phyloP scores from a whole-genome alignment of 1,140 invertebrate genomes.

The Brachionus manjavacas region DNA sequence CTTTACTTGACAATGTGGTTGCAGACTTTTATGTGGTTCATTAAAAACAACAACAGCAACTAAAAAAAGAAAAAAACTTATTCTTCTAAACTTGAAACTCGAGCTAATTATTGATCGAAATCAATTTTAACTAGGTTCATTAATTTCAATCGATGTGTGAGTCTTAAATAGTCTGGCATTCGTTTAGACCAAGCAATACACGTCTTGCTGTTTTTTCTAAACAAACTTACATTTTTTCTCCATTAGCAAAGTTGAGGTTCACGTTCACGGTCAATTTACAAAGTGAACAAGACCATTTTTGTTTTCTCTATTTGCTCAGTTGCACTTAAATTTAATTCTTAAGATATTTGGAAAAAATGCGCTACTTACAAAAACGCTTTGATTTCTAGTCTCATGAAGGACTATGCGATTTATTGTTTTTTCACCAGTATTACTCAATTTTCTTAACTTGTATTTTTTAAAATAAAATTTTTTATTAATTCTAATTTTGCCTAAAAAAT shows the following conservation, averaged over 20 bases:
- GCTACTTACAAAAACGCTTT: too few relatives aligned
- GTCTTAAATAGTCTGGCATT: background rate
- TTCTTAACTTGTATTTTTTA: too few relatives aligned
- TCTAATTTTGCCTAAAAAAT: too few relatives aligned
- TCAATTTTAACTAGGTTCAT: slow-evolving; percentile 3
- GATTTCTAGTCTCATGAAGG: too few relatives aligned
- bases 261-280: background rate
- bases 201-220: background rate
- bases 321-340: background rate
- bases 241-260: background rate
- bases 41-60: background rate
- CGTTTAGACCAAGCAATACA: background rate
- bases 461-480: too few relatives aligned
- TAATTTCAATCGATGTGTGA: slow-evolving; percentile 5
- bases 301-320: background rate
- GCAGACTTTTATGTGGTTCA: background rate
- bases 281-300: background rate
- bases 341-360: too few relatives aligned
- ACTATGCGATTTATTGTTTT: too few relatives aligned
- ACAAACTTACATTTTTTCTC: background rate
- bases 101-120: background rate
- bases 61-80: background rate
- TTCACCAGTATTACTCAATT: too few relatives aligned
- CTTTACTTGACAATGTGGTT: background rate
- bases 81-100: background rate